These are phyloP conservation scores for Paralichthys olivaceus DNA, from an alignment of 2,113 vertebrate species.

Conservation along the genomic window DNA sequence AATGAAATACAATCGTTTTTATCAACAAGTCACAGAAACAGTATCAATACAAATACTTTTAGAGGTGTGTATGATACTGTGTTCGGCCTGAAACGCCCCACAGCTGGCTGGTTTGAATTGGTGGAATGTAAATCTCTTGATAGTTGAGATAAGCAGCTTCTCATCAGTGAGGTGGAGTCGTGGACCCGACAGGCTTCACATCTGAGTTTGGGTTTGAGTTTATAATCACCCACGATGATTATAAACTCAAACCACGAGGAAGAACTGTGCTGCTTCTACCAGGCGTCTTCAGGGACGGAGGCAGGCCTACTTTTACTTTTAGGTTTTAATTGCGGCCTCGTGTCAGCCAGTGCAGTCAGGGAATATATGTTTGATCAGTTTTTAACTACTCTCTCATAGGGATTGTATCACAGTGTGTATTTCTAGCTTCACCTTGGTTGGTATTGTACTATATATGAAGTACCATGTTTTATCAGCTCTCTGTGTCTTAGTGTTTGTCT, in stretches of 20 bases:
- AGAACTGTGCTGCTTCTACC: constrained; percentile 22
- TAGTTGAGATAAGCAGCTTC: constrained; percentile 50
- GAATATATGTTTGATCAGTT: constrained; percentile 12
- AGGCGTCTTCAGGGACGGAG: constrained; percentile 28
- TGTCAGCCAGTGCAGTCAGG: constrained; percentile 26
- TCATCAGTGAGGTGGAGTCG: constrained; percentile 1
- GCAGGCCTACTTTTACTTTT: constrained; percentile 51
- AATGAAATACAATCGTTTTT: not conserved
- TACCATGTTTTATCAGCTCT: constrained; percentile 17
- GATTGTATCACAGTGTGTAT: constrained; percentile 22
- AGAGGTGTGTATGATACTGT: not conserved
- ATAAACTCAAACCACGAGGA: constrained; percentile 24
- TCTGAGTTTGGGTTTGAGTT: constrained; percentile 22
- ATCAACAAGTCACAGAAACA: not conserved
- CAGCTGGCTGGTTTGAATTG: constrained; percentile 20
- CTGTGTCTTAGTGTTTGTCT: constrained; percentile 29
- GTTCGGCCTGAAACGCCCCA: constrained; percentile 14
- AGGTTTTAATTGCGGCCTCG: constrained; percentile 35
- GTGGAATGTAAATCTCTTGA: constrained; percentile 54
- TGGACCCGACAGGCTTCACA: not conserved
- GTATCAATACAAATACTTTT: not conserved
- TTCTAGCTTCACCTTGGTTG: not conserved
- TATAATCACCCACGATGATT: constrained; percentile 8
- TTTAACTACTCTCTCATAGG: constrained; percentile 19
- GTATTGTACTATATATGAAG: not conserved